Conservation (phyloP, 2,888 invertebrate genomes). For the Kuschelorhynchus macadamiae region DNA sequence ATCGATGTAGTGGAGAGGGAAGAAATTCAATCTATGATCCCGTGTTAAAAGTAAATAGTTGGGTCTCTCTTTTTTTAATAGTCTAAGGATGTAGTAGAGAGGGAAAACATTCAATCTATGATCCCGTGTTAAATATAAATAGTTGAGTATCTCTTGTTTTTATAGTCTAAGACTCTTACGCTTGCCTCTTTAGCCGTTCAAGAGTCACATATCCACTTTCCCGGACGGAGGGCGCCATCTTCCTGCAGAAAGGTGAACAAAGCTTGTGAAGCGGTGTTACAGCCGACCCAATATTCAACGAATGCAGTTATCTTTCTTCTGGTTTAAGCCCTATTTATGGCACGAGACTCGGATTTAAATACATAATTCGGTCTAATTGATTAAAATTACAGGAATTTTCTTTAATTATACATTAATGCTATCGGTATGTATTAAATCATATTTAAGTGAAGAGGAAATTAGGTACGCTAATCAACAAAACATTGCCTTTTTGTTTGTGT, state of each 20-base stretch:
- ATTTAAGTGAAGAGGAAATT: conserved; percentile 63
- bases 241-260: neutral
- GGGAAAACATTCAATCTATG: no score
- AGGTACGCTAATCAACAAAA: conserved; percentile 65
- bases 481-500: conserved; percentile 62
- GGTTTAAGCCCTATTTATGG: conserved; percentile 16
- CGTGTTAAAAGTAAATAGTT: no score
- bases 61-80: no score
- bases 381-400: conserved; percentile 68
- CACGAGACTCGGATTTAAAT: conserved; percentile 44
- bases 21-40: no score
- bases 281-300: neutral
- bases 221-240: conserved; percentile 21
- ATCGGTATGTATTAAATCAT: conserved; percentile 65
- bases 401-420: conserved; percentile 66
- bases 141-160: no score
- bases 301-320: conserved; percentile 12
- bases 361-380: conserved; percentile 62
- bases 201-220: neutral
- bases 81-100: no score
- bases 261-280: neutral
- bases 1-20: neutral
- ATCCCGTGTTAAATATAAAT: no score
- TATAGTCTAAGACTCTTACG: neutral
- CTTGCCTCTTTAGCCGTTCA: neutral